phyloP scores from a whole-genome alignment of 64 coral and sea anemone genomes.

The Exaiptasia diaphana region DNA sequence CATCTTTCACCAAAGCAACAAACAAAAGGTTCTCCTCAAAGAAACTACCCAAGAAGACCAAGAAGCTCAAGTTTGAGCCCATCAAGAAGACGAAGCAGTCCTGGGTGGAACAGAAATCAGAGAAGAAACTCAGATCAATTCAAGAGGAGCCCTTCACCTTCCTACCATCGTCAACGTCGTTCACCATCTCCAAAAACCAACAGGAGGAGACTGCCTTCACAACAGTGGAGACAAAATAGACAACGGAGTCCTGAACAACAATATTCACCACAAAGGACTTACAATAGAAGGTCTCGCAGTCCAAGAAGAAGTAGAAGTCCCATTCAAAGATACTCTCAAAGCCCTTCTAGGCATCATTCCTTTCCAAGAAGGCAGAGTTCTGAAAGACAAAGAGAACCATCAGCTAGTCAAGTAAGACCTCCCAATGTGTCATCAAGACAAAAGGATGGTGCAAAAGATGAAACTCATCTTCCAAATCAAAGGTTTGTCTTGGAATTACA shows the following conservation, averaged over 20 bases:
- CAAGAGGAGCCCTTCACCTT: background rate
- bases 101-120: no score
- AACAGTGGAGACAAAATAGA: background rate
- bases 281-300: background rate
- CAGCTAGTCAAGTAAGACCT: background rate
- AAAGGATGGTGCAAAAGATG: no score
- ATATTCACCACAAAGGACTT: background rate
- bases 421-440: background rate
- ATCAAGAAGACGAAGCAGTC: background rate
- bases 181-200: constrained; percentile 3
- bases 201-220: no score
- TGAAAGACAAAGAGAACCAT: background rate
- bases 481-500: no score
- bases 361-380: background rate
- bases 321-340: background rate
- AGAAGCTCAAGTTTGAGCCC: background rate
- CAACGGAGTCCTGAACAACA: background rate
- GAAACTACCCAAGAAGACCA: no score
- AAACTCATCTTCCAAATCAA: no score
- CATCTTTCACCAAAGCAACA: no score
- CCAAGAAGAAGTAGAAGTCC: background rate
- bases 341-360: background rate
- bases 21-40: no score
- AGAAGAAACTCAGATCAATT: background rate
- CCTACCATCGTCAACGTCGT: background rate